phyloP scores from a whole-genome alignment of 2,888 invertebrate genomes.

The Noctua janthina region DNA sequence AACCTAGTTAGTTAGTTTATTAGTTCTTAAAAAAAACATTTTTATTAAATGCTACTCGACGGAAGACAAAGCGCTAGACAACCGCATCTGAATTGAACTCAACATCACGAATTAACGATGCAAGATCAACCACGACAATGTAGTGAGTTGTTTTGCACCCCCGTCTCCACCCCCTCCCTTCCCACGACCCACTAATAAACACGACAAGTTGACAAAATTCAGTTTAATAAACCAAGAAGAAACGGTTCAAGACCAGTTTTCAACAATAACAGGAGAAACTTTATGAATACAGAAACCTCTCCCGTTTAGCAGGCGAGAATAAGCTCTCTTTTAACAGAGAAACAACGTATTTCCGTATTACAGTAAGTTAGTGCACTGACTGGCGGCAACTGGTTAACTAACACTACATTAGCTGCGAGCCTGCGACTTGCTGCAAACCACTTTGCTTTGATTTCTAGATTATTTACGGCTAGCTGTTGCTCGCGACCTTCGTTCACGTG shows the following conservation, averaged over 20 bases:
- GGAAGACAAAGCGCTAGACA: background rate
- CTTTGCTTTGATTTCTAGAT: slow-evolving; percentile 8
- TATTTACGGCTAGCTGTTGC: background rate
- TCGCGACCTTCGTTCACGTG: no score
- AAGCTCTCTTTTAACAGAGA: background rate
- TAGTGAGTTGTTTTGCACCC: background rate
- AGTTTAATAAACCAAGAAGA: background rate
- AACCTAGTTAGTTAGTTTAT: background rate
- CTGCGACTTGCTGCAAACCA: background rate
- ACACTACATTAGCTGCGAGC: background rate
- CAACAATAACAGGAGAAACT: background rate
- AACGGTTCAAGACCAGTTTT: background rate
- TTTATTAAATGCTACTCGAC: background rate
- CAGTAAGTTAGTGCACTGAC: slow-evolving; percentile 5
- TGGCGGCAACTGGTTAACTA: slow-evolving; percentile 2
- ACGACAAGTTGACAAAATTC: background rate
- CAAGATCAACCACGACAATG: background rate
- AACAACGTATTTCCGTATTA: slow-evolving; percentile 20
- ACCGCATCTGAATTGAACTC: background rate
- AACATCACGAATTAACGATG: background rate
- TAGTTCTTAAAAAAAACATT: background rate
- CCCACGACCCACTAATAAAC: background rate
- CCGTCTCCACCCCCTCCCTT: background rate
- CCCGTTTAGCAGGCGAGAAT: background rate
- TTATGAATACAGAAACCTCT: background rate